A percentile compares a stretch with the other conserved stretches of the same genome.
phyloP scores from a whole-genome alignment of 2,797 vertebrate species.

The Chiroxiphia lanceolata region DNA sequence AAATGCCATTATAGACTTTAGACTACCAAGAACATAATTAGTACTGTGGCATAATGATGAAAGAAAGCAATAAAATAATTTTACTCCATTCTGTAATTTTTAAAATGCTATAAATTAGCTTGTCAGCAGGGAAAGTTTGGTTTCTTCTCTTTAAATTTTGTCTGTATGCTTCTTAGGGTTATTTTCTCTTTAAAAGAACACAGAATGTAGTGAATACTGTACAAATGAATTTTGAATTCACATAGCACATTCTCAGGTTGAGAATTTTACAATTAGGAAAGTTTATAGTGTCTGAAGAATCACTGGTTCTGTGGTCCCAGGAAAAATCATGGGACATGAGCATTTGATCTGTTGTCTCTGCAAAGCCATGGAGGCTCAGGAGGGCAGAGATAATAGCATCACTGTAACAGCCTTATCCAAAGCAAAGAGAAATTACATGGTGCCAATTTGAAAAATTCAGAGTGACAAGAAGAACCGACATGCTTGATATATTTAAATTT shows the following conservation, averaged over 20 bases:
- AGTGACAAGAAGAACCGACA: accelerated
- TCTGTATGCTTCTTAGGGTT: neutral
- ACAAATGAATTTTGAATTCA: neutral
- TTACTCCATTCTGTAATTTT: slow-evolving; percentile 35
- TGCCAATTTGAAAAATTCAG: neutral
- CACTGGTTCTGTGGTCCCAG: neutral
- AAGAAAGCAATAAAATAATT: slow-evolving; percentile 57
- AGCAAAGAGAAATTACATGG: neutral
- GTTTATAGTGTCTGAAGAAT: neutral
- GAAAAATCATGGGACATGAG: neutral
- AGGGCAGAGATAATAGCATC: neutral
- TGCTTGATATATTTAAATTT: neutral
- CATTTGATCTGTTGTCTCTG: neutral
- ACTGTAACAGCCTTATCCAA: neutral
- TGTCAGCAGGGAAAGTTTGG: slow-evolving; percentile 19
- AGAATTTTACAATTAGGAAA: neutral
- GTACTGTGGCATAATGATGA: slow-evolving; percentile 29
- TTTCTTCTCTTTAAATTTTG: slow-evolving; percentile 11
- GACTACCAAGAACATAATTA: slow-evolving; percentile 45
- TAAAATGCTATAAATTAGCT: slow-evolving; percentile 21
- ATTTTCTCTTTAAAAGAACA: neutral
- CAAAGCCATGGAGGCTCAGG: neutral
- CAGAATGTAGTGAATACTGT: neutral
- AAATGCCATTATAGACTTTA: slow-evolving; percentile 30
- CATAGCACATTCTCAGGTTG: neutral